Conservation (phyloP, 2,113 vertebrate species). For the Lipotes vexillifer region DNA sequence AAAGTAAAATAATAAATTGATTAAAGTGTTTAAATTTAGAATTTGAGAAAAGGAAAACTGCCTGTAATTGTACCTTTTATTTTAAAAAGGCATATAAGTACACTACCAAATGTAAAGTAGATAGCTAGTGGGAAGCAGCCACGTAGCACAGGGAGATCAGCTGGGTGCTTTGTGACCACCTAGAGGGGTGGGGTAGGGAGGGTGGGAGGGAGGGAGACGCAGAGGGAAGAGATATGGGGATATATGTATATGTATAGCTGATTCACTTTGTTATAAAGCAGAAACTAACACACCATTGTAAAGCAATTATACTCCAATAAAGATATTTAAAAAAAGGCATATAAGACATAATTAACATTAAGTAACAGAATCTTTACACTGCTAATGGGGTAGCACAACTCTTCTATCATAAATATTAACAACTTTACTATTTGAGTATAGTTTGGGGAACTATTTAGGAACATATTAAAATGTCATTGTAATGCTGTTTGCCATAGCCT, state of each 20-base stretch:
- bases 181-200: too few relatives aligned
- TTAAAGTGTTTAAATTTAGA: conserved; percentile 34
- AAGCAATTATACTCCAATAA: too few relatives aligned
- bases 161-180: too few relatives aligned
- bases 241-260: too few relatives aligned
- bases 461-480: conserved; percentile 42
- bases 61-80: conserved; percentile 30
- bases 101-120: too few relatives aligned
- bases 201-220: too few relatives aligned
- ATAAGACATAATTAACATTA: conserved; percentile 40
- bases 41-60: neutral
- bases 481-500: conserved; percentile 45
- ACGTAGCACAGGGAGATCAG: too few relatives aligned
- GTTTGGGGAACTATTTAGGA: conserved; percentile 62
- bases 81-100: conserved; percentile 19
- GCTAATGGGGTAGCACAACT: conserved; percentile 66
- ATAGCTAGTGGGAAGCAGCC: too few relatives aligned
- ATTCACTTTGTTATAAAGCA: too few relatives aligned
- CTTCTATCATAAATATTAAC: conserved; percentile 70
- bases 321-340: neutral
- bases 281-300: too few relatives aligned
- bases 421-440: conserved; percentile 46
- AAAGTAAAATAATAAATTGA: neutral
- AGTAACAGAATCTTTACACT: conserved; percentile 70
- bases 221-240: too few relatives aligned